These are phyloP conservation scores for Diplolepis rosae DNA, from an alignment of 2,888 invertebrate species.

Conservation along the genomic window DNA sequence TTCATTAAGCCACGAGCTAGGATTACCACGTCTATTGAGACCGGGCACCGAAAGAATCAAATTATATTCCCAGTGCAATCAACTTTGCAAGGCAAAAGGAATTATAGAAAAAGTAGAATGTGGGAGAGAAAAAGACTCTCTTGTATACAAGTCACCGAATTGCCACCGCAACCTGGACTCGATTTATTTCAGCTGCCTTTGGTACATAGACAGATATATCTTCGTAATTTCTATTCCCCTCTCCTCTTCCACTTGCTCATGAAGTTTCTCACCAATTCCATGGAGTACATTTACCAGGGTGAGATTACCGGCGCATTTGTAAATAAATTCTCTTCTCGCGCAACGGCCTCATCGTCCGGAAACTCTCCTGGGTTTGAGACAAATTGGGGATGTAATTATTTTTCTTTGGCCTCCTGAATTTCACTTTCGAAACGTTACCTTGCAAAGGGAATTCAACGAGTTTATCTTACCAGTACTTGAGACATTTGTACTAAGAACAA, in stretches of 20 bases:
- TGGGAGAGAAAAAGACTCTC: conserved; percentile 32
- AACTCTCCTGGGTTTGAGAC: conserved; percentile 48
- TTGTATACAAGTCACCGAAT: conserved; percentile 42
- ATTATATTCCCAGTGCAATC: conserved; percentile 71
- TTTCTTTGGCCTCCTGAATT: conserved; percentile 53
- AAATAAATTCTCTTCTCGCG: conserved; percentile 52
- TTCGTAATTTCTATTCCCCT: conserved; percentile 23
- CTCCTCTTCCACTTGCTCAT: conserved; percentile 29
- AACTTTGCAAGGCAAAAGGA: conserved; percentile 54
- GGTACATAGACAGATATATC: conserved; percentile 49
- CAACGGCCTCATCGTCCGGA: conserved; percentile 32
- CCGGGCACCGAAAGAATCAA: conserved; percentile 65
- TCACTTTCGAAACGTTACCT: conserved; percentile 46
- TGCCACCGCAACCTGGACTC: conserved; percentile 37
- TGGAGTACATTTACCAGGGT: conserved; percentile 35
- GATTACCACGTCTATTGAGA: conserved; percentile 64
- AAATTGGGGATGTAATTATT: conserved; percentile 62
- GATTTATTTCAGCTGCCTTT: conserved; percentile 54
- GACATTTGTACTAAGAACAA: conserved; percentile 3
- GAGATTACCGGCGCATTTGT: conserved; percentile 55
- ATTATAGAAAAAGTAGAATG: conserved; percentile 18
- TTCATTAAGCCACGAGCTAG: conserved; percentile 62
- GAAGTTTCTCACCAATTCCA: conserved; percentile 30
- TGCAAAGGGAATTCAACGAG: conserved; percentile 46
- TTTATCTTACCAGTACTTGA: conserved; percentile 47